Conservation (phyloP, 2,797 vertebrate genomes). For the Ptychadena robeensis region DNA sequence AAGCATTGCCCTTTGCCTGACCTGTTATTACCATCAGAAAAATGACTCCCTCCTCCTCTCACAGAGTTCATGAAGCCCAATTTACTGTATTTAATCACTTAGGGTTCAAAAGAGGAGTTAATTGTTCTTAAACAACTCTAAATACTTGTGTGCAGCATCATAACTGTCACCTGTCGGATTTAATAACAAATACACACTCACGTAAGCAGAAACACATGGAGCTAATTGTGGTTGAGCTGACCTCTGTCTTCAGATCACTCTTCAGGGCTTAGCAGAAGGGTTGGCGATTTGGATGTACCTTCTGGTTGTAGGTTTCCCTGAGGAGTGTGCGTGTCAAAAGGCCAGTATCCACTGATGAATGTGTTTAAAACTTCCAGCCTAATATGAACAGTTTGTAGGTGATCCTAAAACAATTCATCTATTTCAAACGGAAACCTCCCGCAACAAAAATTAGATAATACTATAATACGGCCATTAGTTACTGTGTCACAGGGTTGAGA, state of each 20-base stretch:
- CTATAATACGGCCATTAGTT: background rate
- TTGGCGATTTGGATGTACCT: slow-evolving; percentile 12
- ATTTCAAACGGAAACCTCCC: background rate
- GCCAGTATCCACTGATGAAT: background rate
- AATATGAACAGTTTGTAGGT: slow-evolving; percentile 16
- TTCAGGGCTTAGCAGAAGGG: slow-evolving; percentile 5
- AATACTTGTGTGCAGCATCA: slow-evolving; percentile 16
- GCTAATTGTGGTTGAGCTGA: slow-evolving; percentile 28
- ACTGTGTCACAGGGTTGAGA: background rate
- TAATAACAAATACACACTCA: slow-evolving; percentile 33
- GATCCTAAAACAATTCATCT: slow-evolving; percentile 37
- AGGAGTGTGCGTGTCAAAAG: slow-evolving; percentile 19
- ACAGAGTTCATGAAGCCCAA: slow-evolving; percentile 35
- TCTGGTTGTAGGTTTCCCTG: slow-evolving; percentile 15
- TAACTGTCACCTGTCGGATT: slow-evolving; percentile 15
- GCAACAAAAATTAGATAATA: background rate
- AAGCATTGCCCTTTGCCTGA: slow-evolving; percentile 17
- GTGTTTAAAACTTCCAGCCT: slow-evolving; percentile 3
- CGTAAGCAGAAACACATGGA: slow-evolving; percentile 53
- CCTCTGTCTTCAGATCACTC: slow-evolving; percentile 45
- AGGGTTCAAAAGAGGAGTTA: slow-evolving; percentile 51
- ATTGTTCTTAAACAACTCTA: slow-evolving; percentile 40
- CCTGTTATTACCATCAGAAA: slow-evolving; percentile 29
- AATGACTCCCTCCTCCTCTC: slow-evolving; percentile 7
- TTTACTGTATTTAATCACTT: slow-evolving; percentile 51